phyloP scores from a whole-genome alignment of 2,888 invertebrate species.

The Antitype chi region DNA sequence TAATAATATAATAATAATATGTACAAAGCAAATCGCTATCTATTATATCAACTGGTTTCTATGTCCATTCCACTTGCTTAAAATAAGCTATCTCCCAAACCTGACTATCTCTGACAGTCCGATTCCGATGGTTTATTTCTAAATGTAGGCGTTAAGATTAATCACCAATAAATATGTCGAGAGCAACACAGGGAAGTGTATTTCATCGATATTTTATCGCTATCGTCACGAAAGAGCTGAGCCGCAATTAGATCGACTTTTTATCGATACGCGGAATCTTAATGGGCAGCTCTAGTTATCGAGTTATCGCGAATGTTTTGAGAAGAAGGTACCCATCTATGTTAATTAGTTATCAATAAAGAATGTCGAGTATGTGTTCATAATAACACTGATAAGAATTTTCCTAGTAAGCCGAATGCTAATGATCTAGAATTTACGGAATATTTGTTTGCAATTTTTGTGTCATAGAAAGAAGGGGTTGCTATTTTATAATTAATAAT shows the following conservation, averaged over 20 bases:
- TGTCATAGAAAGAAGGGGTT: background rate
- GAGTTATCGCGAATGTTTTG: conserved; percentile 19
- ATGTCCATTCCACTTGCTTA: conserved; percentile 26
- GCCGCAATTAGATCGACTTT: conserved; percentile 51
- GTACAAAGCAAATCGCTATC: background rate
- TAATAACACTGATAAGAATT: conserved; percentile 24
- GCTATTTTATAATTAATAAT: background rate
- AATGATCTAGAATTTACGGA: background rate
- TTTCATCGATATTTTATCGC: conserved; percentile 75
- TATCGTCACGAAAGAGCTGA: conserved; percentile 68
- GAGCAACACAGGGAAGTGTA: conserved; percentile 69
- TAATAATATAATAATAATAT: too few species aligned
- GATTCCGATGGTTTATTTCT: conserved; percentile 61
- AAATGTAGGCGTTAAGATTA: conserved; percentile 69
- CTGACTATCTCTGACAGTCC: conserved; percentile 45
- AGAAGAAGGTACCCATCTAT: conserved; percentile 16
- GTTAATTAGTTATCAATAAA: conserved; percentile 35
- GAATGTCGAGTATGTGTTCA: conserved; percentile 15
- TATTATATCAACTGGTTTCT: background rate
- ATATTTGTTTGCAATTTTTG: background rate
- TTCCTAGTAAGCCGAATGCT: conserved; percentile 2
- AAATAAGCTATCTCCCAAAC: conserved; percentile 57
- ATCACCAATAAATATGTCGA: conserved; percentile 77
- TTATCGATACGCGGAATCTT: conserved; percentile 51
- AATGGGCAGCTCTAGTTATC: conserved; percentile 44